These are phyloP conservation scores for Yasuhikotakia modesta DNA, from an alignment of 2,797 vertebrate species.

Conservation along the genomic window DNA sequence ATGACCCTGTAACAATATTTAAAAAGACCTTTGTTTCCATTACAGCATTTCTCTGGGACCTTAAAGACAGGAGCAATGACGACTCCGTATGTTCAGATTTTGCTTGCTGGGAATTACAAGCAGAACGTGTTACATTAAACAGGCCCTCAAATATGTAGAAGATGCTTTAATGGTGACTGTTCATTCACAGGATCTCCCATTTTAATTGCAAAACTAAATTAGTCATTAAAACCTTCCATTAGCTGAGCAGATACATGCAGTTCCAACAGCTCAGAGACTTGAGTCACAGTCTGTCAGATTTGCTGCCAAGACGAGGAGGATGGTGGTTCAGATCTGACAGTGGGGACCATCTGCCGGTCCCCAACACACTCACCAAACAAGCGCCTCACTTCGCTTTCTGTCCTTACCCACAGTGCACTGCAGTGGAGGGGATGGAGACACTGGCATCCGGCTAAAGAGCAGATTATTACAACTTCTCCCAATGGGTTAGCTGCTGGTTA, in stretches of 20 bases:
- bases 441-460: constrained; percentile 54
- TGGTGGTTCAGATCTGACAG: constrained; percentile 55
- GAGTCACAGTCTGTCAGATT: constrained; percentile 57
- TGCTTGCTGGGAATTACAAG: constrained; percentile 26
- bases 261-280: constrained; percentile 50
- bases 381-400: constrained; percentile 50
- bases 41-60: constrained; percentile 5
- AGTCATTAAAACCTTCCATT: constrained; percentile 44
- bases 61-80: background rate
- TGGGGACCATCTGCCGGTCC: constrained; percentile 58
- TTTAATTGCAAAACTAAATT: constrained; percentile 49
- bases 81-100: constrained; percentile 28
- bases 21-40: constrained; percentile 43
- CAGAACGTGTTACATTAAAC: constrained; percentile 26
- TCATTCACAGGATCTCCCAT: constrained; percentile 46
- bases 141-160: constrained; percentile 7
- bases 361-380: constrained; percentile 50
- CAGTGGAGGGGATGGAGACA: constrained; percentile 49
- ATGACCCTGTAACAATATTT: constrained; percentile 37
- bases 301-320: constrained; percentile 56
- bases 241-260: constrained; percentile 34
- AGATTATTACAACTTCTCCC: constrained; percentile 51
- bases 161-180: constrained; percentile 30
- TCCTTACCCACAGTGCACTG: constrained; percentile 53
- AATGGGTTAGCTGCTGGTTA: constrained; percentile 42